These are phyloP conservation scores for Brachionus plicatilis DNA, from an alignment of 1,140 invertebrate genomes.

Conservation along the genomic window DNA sequence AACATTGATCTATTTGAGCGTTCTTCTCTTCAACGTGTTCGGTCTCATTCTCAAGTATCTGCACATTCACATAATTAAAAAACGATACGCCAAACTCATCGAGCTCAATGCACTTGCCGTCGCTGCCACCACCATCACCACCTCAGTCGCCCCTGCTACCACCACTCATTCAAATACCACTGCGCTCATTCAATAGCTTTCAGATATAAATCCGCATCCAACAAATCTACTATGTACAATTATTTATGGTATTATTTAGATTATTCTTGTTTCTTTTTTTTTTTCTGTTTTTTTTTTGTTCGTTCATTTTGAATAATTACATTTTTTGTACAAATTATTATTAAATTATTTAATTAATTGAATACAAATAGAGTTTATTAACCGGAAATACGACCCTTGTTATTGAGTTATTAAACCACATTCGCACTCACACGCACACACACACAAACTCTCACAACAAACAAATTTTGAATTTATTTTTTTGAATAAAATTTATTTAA, in stretches of 20 bases:
- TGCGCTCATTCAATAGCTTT: too few relatives aligned
- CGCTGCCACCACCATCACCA: too few relatives aligned
- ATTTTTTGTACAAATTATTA: too few relatives aligned
- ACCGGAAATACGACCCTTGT: too few relatives aligned
- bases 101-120: not conserved
- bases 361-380: too few relatives aligned
- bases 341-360: too few relatives aligned
- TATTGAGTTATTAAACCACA: too few relatives aligned
- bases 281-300: not conserved
- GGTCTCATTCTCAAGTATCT: slow-evolving; percentile 30
- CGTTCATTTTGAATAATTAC: too few relatives aligned
- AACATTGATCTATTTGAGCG: not conserved
- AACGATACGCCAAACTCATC: not conserved
- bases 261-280: not conserved
- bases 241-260: not conserved
- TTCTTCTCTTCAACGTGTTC: slow-evolving; percentile 22
- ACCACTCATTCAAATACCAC: not conserved
- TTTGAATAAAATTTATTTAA: too few relatives aligned
- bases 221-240: not conserved
- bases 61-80: slow-evolving; percentile 26
- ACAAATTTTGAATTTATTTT: too few relatives aligned
- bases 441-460: too few relatives aligned
- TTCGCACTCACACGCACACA: too few relatives aligned
- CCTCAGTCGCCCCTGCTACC: not conserved
- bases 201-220: not conserved